Evolutionary conservation across 2,888 invertebrate genomes (phyloP).

Genomic region (Rhingia rostrata): DNA sequence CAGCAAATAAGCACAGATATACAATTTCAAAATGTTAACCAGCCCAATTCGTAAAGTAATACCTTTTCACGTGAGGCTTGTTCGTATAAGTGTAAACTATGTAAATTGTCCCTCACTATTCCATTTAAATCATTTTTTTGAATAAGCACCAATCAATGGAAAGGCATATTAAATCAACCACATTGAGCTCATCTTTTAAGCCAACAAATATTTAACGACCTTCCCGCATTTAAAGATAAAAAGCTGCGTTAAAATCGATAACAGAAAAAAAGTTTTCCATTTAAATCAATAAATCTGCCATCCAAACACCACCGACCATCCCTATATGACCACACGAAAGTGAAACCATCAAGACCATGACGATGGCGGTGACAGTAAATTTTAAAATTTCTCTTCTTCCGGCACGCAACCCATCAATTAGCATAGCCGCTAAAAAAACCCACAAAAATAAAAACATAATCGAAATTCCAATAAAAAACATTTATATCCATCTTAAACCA

Average conservation of each 20-base stretch:
- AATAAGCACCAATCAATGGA: too few species aligned
- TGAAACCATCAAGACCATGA: slow-evolving; percentile 17
- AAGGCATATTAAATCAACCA: not conserved
- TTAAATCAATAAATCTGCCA: slow-evolving; percentile 24
- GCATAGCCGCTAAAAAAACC: slow-evolving; percentile 4
- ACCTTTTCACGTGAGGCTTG: too few species aligned
- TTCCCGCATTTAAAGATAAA: not conserved
- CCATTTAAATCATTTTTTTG: too few species aligned
- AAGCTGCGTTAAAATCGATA: not conserved
- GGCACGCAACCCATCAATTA: slow-evolving; percentile 32
- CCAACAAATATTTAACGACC: not conserved
- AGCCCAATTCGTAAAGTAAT: too few species aligned
- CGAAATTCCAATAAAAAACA: slow-evolving; percentile 18
- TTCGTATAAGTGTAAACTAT: too few species aligned
- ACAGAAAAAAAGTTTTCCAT: not conserved
- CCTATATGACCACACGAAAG: slow-evolving; percentile 22
- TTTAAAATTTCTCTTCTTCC: slow-evolving; percentile 42
- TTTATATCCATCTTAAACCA: slow-evolving; percentile 25
- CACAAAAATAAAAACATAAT: slow-evolving; percentile 1
- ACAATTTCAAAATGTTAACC: too few species aligned
- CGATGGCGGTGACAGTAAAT: slow-evolving; percentile 8
- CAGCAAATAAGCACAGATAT: too few species aligned
- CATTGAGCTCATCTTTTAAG: not conserved
- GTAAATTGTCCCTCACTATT: too few species aligned
- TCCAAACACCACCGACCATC: not conserved